Evolutionary conservation across 2,888 invertebrate genomes (phyloP).

Genomic region (Idaea dimidiata): DNA sequence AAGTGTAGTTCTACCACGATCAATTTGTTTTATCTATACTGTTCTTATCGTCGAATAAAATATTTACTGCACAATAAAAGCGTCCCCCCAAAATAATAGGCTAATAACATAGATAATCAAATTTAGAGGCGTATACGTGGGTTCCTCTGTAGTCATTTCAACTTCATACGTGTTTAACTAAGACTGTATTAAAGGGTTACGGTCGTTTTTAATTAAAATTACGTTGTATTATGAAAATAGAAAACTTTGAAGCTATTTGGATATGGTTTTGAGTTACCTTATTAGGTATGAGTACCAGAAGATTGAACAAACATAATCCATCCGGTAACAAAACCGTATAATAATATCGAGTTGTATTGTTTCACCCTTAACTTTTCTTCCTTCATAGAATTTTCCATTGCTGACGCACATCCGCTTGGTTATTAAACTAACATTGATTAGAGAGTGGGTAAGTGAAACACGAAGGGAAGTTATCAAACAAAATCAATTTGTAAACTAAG

Average conservation of each 20-base stretch:
- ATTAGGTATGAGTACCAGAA: background rate
- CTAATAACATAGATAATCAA: slow-evolving; percentile 66
- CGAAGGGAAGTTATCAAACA: slow-evolving; percentile 25
- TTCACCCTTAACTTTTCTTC: background rate
- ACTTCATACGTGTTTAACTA: slow-evolving; percentile 15
- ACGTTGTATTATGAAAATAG: background rate
- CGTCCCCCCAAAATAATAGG: slow-evolving; percentile 67
- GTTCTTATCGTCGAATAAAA: slow-evolving; percentile 72
- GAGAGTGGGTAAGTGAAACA: slow-evolving; percentile 24
- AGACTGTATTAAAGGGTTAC: slow-evolving; percentile 3
- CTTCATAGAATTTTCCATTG: background rate
- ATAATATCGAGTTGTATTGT: background rate
- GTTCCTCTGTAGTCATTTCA: slow-evolving; percentile 27
- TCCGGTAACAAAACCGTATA: background rate
- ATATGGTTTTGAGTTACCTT: slow-evolving; percentile 4
- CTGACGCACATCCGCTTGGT: background rate
- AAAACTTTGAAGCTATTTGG: slow-evolving; percentile 12
- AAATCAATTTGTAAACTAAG: slow-evolving; percentile 35
- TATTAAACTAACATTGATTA: slow-evolving; percentile 25
- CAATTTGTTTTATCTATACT: slow-evolving; percentile 74
- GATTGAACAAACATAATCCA: background rate
- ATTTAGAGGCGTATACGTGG: slow-evolving; percentile 44
- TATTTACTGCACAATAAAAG: slow-evolving; percentile 78
- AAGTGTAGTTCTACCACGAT: slow-evolving; percentile 58
- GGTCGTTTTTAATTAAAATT: slow-evolving; percentile 19